Evolutionary conservation across 2,113 vertebrate genomes (phyloP).

Genomic region (Dromaius novaehollandiae): DNA sequence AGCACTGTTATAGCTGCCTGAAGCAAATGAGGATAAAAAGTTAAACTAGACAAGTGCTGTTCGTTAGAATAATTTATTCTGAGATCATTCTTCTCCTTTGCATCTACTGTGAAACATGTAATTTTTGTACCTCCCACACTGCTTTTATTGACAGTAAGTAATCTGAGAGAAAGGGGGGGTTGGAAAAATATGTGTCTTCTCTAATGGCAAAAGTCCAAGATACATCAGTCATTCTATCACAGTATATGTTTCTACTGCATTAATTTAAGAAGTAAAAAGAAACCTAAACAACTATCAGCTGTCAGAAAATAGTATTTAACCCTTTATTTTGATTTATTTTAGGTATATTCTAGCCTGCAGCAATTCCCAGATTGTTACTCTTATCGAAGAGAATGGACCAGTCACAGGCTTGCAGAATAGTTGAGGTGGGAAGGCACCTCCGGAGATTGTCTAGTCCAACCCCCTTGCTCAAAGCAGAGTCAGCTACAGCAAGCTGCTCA

Average conservation of each 20-base stretch:
- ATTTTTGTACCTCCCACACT: conserved; percentile 37
- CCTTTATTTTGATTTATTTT: background rate
- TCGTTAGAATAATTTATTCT: conserved; percentile 58
- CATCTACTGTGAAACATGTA: background rate
- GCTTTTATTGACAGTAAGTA: conserved; percentile 16
- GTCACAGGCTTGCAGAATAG: background rate
- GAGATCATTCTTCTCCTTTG: conserved; percentile 43
- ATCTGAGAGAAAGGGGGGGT: background rate
- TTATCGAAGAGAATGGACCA: background rate
- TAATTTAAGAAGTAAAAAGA: background rate
- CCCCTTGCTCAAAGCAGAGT: background rate
- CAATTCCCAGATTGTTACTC: background rate
- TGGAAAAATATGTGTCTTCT: background rate
- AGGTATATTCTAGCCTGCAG: background rate
- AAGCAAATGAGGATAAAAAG: conserved; percentile 20
- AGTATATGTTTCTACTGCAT: background rate
- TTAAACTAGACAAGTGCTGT: conserved; percentile 24
- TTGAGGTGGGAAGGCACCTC: background rate
- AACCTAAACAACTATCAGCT: background rate
- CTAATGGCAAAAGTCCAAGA: background rate
- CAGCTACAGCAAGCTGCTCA: background rate
- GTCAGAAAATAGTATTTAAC: background rate
- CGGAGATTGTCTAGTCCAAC: background rate
- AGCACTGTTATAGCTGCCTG: background rate
- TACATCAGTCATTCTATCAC: background rate